These are phyloP conservation scores for Hemiscyllium ocellatum DNA, from an alignment of 2,113 vertebrate species.

Conservation along the genomic window DNA sequence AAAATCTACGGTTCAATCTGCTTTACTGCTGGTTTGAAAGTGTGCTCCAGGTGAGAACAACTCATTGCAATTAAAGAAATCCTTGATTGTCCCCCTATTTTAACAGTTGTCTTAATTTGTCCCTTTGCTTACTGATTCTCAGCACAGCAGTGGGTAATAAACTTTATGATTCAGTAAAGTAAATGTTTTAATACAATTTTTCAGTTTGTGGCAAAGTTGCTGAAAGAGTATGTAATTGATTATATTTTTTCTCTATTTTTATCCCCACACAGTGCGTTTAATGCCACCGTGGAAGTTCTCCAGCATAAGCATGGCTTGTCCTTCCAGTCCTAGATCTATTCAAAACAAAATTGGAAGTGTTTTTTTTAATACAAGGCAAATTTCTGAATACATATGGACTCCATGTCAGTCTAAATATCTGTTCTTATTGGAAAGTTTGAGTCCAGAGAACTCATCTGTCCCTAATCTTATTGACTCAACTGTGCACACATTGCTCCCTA, in stretches of 20 bases:
- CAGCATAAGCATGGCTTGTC: slow-evolving; percentile 68
- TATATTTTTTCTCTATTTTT: slow-evolving; percentile 26
- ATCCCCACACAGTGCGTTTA: slow-evolving; percentile 65
- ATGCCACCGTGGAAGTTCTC: slow-evolving; percentile 67
- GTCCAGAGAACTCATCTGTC: not conserved
- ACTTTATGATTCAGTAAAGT: not conserved
- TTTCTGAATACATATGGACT: not conserved
- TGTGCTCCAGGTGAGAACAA: not conserved
- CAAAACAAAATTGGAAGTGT: slow-evolving; percentile 39
- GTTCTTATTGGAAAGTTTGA: not conserved
- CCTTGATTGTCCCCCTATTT: too few species aligned
- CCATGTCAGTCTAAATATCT: not conserved
- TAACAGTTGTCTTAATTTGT: not conserved
- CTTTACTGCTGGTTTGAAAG: too few species aligned
- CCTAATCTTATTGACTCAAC: not conserved
- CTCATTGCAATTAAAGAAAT: not conserved
- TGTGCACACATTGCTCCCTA: too few species aligned
- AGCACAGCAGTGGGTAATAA: not conserved
- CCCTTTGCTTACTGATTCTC: not conserved
- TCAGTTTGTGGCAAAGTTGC: not conserved
- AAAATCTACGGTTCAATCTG: too few species aligned
- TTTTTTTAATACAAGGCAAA: not conserved
- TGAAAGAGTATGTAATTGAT: not conserved
- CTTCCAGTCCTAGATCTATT: slow-evolving; percentile 39
- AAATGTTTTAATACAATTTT: not conserved